Base-by-base conservation (phyloP, 1,140 invertebrate genomes). In the Nasonia longicornis region DNA sequence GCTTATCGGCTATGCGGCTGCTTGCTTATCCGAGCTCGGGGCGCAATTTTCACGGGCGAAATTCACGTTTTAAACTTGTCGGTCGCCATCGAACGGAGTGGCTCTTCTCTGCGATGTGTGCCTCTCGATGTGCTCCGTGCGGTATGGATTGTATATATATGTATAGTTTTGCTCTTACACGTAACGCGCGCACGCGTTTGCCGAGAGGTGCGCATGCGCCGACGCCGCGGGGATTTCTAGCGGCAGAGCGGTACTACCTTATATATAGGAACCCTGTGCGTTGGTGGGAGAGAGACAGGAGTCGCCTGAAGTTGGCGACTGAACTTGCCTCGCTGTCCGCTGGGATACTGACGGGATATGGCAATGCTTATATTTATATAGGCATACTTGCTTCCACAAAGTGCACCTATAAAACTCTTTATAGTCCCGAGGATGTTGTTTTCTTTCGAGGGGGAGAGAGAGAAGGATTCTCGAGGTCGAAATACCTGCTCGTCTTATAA, bases 11-110 rank as follows among this genome's bases (percentile, higher is more conserved):
- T n/a, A 14, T 67, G 2, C 11, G 26, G 2, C 63, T 10, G 20
- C 26, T n/a, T 66, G 0, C 2, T 7, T 66, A 22, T 66, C 22
- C 8, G 2, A 11, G 29, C 26, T 29, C 26, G 10, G 12, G 64
- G 12, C 67, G 70, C 66, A 12, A 45, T 70, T n/a, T 52, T 10
- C 22, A 45, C 6, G 22, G 67, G 22, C 26, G 69, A 87, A 89
- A 89, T 88, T 90, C 87, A 89, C 88, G 86, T 90, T 91, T 91
- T 86, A 87, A 91, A 91, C 89, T 90, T 89, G 85, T 87, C 85
- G 87, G 88, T 89, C 88, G 88, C 89, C 89, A 91, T 91, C 86
- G 84, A 35, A 52, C 48, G 48, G 14, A 52, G 52, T n/a, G 20
- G 16, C 52, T n/a, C 16, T 26, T 79, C 72, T 45, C 12, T 45